phyloP scores from a whole-genome alignment of 1,140 invertebrate genomes.

The Drosophila asahinai region DNA sequence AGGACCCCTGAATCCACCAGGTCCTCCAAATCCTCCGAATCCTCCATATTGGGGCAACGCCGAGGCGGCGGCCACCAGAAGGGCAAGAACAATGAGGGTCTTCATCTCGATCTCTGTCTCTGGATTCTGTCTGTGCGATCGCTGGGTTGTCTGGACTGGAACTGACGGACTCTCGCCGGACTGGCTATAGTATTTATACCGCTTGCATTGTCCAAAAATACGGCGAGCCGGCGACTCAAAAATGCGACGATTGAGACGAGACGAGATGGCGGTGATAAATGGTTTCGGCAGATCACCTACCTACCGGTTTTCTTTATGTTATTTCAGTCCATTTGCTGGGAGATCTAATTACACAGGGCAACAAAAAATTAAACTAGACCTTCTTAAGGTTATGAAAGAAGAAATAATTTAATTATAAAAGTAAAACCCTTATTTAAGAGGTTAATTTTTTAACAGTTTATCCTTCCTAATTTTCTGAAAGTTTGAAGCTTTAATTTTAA shows the following conservation, averaged over 20 bases:
- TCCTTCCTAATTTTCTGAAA: too few relatives aligned
- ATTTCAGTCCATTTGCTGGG: constrained; percentile 37
- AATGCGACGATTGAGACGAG: neutral
- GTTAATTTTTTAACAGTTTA: neutral
- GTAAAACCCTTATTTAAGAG: too few relatives aligned
- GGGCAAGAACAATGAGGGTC: constrained; percentile 58
- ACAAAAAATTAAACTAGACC: neutral
- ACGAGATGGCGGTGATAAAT: constrained; percentile 42
- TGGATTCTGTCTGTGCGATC: constrained; percentile 19
- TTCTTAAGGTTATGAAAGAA: neutral
- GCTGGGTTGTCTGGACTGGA: constrained; percentile 26
- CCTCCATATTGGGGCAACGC: constrained; percentile 51
- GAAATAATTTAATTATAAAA: neutral
- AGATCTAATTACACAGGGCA: constrained; percentile 60
- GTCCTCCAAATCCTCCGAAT: constrained; percentile 34
- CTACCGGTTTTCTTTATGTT: constrained; percentile 68
- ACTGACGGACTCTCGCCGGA: constrained; percentile 54
- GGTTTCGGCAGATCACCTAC: constrained; percentile 22
- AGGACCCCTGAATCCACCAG: constrained; percentile 16
- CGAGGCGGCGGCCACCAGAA: constrained; percentile 46
- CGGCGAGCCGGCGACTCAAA: constrained; percentile 13
- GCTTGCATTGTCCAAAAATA: constrained; percentile 23
- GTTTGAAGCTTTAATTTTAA: neutral
- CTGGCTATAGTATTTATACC: constrained; percentile 60
- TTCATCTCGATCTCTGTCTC: constrained; percentile 53